Percentiles rank a stretch among this genome's conserved stretches.
Evolutionary conservation across 2,888 invertebrate species (phyloP).

Genomic region (Diploptera punctata): DNA sequence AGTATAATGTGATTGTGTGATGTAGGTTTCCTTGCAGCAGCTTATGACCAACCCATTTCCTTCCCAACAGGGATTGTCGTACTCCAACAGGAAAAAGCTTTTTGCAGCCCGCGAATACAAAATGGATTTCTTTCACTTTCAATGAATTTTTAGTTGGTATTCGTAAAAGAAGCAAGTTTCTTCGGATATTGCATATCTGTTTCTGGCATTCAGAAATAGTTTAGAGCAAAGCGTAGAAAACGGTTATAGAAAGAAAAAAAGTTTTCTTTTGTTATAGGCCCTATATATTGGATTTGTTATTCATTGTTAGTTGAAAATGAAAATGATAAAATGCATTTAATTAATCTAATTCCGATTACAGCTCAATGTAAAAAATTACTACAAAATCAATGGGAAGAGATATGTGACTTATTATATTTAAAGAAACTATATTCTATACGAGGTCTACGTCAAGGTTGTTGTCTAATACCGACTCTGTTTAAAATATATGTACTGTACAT

Average conservation of each 20-base stretch:
- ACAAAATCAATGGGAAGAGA: too few species aligned
- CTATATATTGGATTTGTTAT: too few species aligned
- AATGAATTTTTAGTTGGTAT: background rate
- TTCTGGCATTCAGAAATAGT: background rate
- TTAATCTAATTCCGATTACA: too few species aligned
- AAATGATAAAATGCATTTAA: too few species aligned
- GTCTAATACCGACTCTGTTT: too few species aligned
- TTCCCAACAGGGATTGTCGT: background rate
- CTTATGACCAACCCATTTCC: background rate
- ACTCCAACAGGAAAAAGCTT: background rate
- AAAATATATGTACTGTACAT: too few species aligned
- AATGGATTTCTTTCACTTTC: background rate
- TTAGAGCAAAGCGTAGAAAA: background rate
- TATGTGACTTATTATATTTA: too few species aligned
- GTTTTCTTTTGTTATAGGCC: background rate
- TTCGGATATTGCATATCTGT: background rate
- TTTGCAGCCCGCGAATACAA: background rate
- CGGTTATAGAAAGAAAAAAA: background rate
- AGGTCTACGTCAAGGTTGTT: too few species aligned
- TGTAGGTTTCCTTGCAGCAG: background rate
- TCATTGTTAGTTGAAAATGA: too few species aligned
- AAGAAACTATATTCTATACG: too few species aligned
- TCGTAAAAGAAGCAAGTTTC: background rate
- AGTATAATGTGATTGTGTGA: background rate
- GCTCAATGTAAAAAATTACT: too few species aligned